These are phyloP conservation scores for Chaunax sp. DNA, from an alignment of 2,797 vertebrate species.

Conservation along the genomic window DNA sequence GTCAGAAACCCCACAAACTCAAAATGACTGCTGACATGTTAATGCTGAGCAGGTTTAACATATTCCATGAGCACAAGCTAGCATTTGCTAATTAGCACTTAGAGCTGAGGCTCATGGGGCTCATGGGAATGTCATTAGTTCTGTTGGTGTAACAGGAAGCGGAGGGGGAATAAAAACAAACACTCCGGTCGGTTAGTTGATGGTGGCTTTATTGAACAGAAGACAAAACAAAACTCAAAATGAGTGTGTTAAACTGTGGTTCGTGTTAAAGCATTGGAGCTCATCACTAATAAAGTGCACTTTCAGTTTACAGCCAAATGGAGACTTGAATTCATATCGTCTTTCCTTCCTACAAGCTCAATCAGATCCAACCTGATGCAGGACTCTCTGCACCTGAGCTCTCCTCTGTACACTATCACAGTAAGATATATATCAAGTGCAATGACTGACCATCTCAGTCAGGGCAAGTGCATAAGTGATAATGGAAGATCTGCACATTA, in stretches of 20 bases:
- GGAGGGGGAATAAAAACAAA: slow-evolving; percentile 9
- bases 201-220: slow-evolving; percentile 79
- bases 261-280: slow-evolving; percentile 76
- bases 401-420: slow-evolving; percentile 36
- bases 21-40: too few species aligned
- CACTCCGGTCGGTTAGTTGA: slow-evolving; percentile 29
- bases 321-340: slow-evolving; percentile 24
- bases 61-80: background rate
- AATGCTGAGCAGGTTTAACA: background rate
- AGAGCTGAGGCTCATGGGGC: background rate
- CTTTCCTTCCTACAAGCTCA: slow-evolving; percentile 28
- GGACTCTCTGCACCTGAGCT: slow-evolving; percentile 38
- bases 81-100: too few species aligned
- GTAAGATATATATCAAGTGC: slow-evolving; percentile 58
- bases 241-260: slow-evolving; percentile 68
- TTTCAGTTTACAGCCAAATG: slow-evolving; percentile 73
- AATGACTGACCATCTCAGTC: slow-evolving; percentile 51
- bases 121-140: background rate
- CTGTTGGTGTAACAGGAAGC: background rate
- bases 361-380: slow-evolving; percentile 36
- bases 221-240: slow-evolving; percentile 54
- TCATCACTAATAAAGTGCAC: slow-evolving; percentile 84
- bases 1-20: too few species aligned
- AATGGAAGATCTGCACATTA: slow-evolving; percentile 68
- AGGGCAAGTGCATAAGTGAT: slow-evolving; percentile 74